Percentiles rank a stretch among this genome's conserved stretches.
Conservation (phyloP, 2,797 vertebrate species). For the Spheniscus humboldti region DNA sequence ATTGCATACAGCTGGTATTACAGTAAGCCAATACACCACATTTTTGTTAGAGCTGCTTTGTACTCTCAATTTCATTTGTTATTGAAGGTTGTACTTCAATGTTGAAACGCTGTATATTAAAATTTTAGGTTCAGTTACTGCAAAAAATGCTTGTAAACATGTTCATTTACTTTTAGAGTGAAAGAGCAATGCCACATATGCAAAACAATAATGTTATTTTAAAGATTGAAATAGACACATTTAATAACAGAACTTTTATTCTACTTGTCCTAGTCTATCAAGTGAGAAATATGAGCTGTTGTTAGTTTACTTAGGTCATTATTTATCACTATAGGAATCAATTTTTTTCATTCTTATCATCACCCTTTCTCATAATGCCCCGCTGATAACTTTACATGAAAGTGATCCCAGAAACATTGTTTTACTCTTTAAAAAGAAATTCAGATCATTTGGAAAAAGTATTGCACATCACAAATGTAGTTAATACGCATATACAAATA, state of each 20-base stretch:
- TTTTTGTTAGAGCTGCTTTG: conserved; percentile 40
- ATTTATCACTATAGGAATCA: background rate
- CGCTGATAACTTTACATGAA: background rate
- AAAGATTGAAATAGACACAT: background rate
- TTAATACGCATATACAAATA: background rate
- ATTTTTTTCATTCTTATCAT: background rate
- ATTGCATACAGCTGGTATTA: conserved; percentile 29
- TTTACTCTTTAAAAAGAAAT: background rate
- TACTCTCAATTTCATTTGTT: background rate
- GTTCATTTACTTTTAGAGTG: background rate
- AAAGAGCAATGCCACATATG: background rate
- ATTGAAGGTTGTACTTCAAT: background rate
- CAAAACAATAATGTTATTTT: background rate
- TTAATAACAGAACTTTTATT: background rate
- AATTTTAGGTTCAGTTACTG: background rate
- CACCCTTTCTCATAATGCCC: background rate
- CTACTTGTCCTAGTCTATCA: background rate
- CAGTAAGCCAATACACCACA: background rate
- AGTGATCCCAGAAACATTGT: background rate
- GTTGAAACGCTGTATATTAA: background rate
- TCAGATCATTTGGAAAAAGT: background rate
- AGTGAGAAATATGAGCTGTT: background rate
- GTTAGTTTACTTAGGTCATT: background rate
- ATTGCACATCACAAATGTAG: background rate
- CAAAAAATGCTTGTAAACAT: background rate